phyloP scores from a whole-genome alignment of 1,140 invertebrate genomes.

The Drosophila oshimai region DNA sequence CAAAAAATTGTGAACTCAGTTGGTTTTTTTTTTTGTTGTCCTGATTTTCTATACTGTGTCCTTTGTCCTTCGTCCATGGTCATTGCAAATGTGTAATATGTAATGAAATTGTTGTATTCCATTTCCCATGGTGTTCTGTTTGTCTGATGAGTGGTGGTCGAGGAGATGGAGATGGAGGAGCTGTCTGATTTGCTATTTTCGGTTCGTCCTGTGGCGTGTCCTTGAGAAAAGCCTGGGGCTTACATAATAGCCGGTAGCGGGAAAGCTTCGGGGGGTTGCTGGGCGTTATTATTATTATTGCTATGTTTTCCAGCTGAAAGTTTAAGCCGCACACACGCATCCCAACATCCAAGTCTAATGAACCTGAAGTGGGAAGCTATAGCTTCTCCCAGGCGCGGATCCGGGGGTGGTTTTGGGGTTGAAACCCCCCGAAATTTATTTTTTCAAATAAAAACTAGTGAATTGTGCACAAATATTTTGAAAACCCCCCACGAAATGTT shows the following conservation, averaged over 20 bases:
- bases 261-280: neutral
- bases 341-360: slow-evolving; percentile 40
- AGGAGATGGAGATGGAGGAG: slow-evolving; percentile 11
- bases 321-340: slow-evolving; percentile 44
- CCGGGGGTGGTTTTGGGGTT: too few species aligned
- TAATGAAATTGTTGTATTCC: slow-evolving; percentile 53
- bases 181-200: slow-evolving; percentile 51
- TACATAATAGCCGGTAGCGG: slow-evolving; percentile 55
- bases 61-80: slow-evolving; percentile 55
- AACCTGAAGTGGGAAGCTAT: slow-evolving; percentile 28
- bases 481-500: too few species aligned
- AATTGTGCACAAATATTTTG: too few species aligned
- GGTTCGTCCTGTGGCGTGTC: slow-evolving; percentile 43
- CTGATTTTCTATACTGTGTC: slow-evolving; percentile 55
- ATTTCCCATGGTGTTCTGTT: slow-evolving; percentile 10
- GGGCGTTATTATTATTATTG: slow-evolving; percentile 42
- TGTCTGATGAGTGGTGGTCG: slow-evolving; percentile 3
- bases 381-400: too few species aligned
- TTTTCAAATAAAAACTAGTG: too few species aligned
- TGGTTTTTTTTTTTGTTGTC: slow-evolving; percentile 7
- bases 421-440: too few species aligned
- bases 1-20: slow-evolving; percentile 9
- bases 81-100: slow-evolving; percentile 41
- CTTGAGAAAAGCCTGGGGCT: slow-evolving; percentile 47
- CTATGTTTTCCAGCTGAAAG: slow-evolving; percentile 42